phyloP scores from a whole-genome alignment of 2,113 vertebrate species.

The Furnarius figulus region DNA sequence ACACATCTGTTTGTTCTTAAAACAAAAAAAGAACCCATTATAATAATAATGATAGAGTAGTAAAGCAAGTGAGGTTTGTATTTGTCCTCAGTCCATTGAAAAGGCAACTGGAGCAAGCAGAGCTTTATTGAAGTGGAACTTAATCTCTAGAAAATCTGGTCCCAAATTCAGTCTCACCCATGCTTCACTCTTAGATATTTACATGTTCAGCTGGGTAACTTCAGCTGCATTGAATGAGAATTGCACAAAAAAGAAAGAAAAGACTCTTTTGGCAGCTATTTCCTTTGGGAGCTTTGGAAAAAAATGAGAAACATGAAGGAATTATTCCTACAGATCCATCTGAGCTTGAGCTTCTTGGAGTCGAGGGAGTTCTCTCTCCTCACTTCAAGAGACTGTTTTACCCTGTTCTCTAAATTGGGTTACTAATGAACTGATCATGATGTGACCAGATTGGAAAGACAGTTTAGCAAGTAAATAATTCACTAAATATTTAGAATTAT shows the following conservation, averaged over 20 bases:
- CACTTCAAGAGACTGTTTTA: not conserved
- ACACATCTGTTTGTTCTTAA: not conserved
- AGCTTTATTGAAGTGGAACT: not conserved
- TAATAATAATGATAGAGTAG: not conserved
- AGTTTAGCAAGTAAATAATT: not conserved
- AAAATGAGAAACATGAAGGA: not conserved
- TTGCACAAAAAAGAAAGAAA: not conserved
- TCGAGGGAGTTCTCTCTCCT: not conserved
- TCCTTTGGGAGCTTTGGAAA: not conserved
- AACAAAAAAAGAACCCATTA: not conserved
- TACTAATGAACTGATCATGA: not conserved
- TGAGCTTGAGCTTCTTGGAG: not conserved
- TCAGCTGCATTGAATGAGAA: not conserved
- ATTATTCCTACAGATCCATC: not conserved
- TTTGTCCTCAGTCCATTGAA: not conserved
- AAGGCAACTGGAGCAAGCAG: not conserved
- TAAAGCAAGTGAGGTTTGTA: not conserved
- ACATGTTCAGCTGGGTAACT: not conserved
- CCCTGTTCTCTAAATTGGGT: not conserved
- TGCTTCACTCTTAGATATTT: not conserved
- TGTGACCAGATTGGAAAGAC: not conserved
- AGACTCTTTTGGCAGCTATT: not conserved
- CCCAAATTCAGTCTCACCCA: not conserved
- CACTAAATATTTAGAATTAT: not conserved
- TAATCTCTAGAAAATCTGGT: not conserved